These are phyloP conservation scores for Clytia hemisphaerica DNA, from an alignment of 30 jellyfish, hydroid and myxozoan genomes.

Conservation along the genomic window DNA sequence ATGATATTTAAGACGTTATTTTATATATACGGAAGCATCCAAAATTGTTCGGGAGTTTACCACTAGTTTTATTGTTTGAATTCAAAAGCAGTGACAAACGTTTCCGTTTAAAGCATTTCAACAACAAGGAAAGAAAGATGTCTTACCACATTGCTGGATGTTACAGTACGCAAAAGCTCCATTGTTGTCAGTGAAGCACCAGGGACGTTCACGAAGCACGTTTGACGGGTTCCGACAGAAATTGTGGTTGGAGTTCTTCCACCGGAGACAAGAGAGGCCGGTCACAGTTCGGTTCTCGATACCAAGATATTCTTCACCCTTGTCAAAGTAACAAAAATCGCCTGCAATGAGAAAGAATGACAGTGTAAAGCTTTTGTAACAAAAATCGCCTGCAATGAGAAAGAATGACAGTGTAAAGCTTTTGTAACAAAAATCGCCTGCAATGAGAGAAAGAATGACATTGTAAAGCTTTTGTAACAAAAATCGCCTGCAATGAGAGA, in stretches of 20 bases:
- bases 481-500: no score
- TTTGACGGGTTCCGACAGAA: constrained; percentile 78
- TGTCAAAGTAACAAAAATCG: constrained; percentile 70
- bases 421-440: no score
- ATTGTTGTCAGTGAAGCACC: constrained; percentile 57
- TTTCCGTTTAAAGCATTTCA: neutral
- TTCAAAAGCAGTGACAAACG: neutral
- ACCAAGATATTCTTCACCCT: constrained; percentile 74
- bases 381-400: no score
- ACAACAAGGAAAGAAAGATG: neutral
- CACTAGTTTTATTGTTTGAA: no score
- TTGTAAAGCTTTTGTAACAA: no score
- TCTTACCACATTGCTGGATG: constrained; percentile 80
- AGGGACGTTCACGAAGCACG: constrained; percentile 52
- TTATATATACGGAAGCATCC: no score
- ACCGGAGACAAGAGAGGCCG: constrained; percentile 30
- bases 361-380: no score
- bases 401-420: no score
- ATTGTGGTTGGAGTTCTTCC: constrained; percentile 77
- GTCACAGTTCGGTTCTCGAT: constrained; percentile 42
- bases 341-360: no score
- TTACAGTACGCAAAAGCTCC: constrained; percentile 58
- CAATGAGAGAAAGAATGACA: no score
- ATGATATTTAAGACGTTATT: no score
- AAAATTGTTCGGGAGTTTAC: no score